A percentile compares a stretch with the other conserved stretches of the same genome.
phyloP scores from a whole-genome alignment of 2,888 invertebrate species.

The Notodonta ziczac region DNA sequence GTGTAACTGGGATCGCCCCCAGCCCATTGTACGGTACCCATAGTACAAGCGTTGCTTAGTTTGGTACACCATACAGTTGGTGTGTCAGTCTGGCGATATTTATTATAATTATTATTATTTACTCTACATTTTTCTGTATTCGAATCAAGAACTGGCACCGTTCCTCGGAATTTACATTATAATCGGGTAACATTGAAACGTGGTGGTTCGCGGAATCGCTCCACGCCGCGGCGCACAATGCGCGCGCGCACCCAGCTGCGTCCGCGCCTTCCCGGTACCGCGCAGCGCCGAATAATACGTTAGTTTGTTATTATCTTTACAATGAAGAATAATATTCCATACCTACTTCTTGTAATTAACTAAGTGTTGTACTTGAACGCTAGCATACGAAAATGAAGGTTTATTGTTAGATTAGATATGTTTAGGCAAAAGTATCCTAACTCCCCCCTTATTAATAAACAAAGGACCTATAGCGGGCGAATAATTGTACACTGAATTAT shows the following conservation, averaged over 20 bases:
- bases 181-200: slow-evolving; percentile 9
- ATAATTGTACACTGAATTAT: too few species aligned
- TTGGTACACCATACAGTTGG: too few species aligned
- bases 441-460: too few species aligned
- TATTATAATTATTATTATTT: neutral
- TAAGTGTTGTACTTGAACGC: neutral
- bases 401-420: too few species aligned
- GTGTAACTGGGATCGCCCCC: too few species aligned
- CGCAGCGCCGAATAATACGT: slow-evolving; percentile 1
- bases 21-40: too few species aligned
- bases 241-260: slow-evolving; percentile 24
- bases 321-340: neutral
- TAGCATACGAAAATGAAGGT: too few species aligned
- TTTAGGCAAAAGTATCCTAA: too few species aligned
- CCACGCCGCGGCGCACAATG: slow-evolving; percentile 35
- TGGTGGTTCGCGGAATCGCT: slow-evolving; percentile 40
- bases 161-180: slow-evolving; percentile 4
- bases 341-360: neutral
- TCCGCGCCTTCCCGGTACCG: slow-evolving; percentile 45
- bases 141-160: neutral
- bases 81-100: too few species aligned
- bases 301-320: slow-evolving; percentile 2
- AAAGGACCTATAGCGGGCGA: too few species aligned
- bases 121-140: neutral
- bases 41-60: too few species aligned